Evolutionary conservation across 2,797 vertebrate species (phyloP), one percentile per base, ranked within the genome.

Genomic region (Chrysocyon brachyurus): DNA sequence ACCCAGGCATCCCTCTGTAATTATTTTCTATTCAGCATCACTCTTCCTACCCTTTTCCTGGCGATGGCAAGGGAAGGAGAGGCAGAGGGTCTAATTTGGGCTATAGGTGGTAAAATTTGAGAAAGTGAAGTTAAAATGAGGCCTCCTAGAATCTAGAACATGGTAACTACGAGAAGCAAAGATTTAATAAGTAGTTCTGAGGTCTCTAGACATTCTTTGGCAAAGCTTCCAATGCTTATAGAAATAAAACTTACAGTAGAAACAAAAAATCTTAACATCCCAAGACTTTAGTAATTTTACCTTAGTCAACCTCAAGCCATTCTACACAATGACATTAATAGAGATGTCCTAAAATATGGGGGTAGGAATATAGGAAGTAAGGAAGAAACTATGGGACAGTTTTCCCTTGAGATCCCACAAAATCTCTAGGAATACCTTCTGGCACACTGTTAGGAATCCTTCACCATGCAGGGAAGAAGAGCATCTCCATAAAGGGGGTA

Each of bases 81-180:
- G 6, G 9, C n/a, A 56, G 19, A 81, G 19, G 57, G 52, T 75
- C 52, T 46, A 31, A 86, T 61, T 4, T 82, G 14, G 61, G 11
- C 77, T 56, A 19, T 0, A 63, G 31, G 12, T 75, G 24, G 36
- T 72, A 22, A 72, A 85, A 94, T 72, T 61, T 66, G 59, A 73
- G 52, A 83, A 93, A 73, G 2, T 73, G 36, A 91, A 82, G 49
- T 57, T 6, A 85, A 96, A 94, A 96, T 17, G 24, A 93, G 24
- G 33, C 17, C 28, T 26, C 26, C 36, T n/a, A 82, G 66, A 52
- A 57, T 31, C 52, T 92, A 21, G 79, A 83, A 79, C n/a, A 54
- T 11, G 14, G 15, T 28, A 4, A 73, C 6, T 26, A 46, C 84
- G 15, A 91, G 83, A 95, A 91, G 22, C 56, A 28, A 91, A 70